Percentiles rank a stretch among this genome's conserved stretches.
Evolutionary conservation across 2,797 vertebrate genomes (phyloP).

Genomic region (Gila robusta): DNA sequence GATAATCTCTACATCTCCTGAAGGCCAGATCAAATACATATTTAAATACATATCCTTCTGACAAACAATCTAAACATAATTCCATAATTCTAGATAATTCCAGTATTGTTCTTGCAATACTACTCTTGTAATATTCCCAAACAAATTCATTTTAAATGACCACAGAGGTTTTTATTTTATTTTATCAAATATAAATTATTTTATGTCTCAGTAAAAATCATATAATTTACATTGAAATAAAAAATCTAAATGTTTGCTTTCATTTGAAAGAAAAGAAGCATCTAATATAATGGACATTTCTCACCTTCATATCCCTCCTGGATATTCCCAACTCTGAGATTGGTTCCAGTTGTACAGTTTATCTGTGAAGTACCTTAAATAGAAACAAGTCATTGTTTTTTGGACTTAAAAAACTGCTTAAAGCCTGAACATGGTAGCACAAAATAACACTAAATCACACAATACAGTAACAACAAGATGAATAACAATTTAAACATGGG

Average conservation of each 20-base stretch:
- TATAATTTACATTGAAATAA: neutral
- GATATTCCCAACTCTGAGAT: rapidly evolving
- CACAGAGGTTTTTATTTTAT: neutral
- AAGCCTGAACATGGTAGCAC: neutral
- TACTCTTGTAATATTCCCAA: neutral
- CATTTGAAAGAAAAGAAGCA: neutral
- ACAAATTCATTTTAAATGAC: neutral
- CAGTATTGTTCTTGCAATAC: neutral
- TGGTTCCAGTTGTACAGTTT: neutral
- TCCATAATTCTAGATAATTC: neutral
- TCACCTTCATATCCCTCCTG: conserved; percentile 70
- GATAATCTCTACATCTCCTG: conserved; percentile 75
- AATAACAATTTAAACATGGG: neutral
- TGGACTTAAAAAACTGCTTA: neutral
- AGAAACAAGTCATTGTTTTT: neutral
- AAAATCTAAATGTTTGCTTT: neutral
- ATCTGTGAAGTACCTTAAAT: conserved; percentile 40
- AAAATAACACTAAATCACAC: neutral
- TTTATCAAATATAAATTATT: neutral
- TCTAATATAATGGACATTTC: neutral
- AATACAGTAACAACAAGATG: neutral
- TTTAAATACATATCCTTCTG: neutral
- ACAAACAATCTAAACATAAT: neutral
- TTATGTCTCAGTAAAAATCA: neutral
- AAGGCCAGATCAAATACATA: neutral